Conservation (phyloP, 2,888 invertebrate genomes). For the Teleogryllus oceanicus region DNA sequence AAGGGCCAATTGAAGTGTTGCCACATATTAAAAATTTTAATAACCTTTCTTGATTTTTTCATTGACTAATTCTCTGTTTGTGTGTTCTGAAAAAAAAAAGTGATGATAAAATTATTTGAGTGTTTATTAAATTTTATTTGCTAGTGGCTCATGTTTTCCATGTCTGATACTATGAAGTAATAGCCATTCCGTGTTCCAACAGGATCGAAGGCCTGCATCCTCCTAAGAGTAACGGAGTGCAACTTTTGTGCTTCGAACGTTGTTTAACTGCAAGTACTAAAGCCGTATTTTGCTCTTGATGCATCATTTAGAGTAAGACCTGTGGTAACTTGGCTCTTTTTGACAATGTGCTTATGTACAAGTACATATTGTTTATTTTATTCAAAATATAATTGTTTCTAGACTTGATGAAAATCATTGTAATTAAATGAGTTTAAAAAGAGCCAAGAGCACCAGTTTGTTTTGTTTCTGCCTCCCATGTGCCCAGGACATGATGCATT, state of each 20-base stretch:
- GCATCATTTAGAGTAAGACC: conserved; percentile 34
- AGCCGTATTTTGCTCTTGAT: conserved; percentile 35
- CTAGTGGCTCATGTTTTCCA: neutral
- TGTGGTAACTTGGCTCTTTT: conserved; percentile 25
- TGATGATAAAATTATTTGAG: neutral
- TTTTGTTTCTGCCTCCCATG: conserved; percentile 6
- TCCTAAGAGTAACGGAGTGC: conserved; percentile 35
- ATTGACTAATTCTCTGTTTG: too few species aligned
- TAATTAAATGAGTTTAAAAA: neutral
- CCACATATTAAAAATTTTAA: too few species aligned
- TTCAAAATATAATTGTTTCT: neutral
- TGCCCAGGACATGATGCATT: neutral
- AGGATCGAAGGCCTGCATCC: conserved; percentile 34
- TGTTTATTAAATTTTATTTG: conserved; percentile 19
- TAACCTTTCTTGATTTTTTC: too few species aligned
- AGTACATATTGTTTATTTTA: neutral
- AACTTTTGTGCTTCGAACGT: conserved; percentile 37
- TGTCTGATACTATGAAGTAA: conserved; percentile 6
- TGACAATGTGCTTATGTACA: neutral
- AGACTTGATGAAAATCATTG: too few species aligned
- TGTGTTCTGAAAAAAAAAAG: too few species aligned
- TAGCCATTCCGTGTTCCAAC: conserved; percentile 34
- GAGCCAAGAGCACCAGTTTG: neutral
- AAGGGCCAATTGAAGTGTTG: too few species aligned
- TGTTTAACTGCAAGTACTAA: conserved; percentile 37